Conservation (phyloP, 2,888 invertebrate genomes). For the Busseola fusca region DNA sequence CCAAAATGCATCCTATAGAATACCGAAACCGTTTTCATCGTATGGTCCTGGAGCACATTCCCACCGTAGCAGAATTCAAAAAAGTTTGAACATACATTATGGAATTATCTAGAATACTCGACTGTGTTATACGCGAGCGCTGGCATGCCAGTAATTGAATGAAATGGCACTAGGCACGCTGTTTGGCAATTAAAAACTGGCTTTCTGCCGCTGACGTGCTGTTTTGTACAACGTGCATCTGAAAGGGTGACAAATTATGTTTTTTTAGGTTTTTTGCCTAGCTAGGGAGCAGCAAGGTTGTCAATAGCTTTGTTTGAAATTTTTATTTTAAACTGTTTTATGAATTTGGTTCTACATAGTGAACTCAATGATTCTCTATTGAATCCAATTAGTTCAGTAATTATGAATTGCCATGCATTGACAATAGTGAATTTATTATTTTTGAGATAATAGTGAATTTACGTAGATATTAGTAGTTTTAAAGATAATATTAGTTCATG, state of each 20-base stretch:
- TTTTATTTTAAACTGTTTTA: background rate
- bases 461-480: background rate
- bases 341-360: background rate
- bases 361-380: background rate
- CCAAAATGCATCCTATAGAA: too few relatives aligned
- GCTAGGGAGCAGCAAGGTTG: conserved; percentile 8
- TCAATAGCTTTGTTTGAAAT: conserved; percentile 20
- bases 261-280: conserved; percentile 39
- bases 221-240: conserved; percentile 44
- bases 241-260: conserved; percentile 49
- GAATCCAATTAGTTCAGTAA: background rate
- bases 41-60: conserved; percentile 4
- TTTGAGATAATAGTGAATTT: background rate
- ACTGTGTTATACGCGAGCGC: conserved; percentile 43
- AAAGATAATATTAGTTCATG: background rate
- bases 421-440: background rate
- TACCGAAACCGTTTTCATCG: too few relatives aligned
- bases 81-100: conserved; percentile 47
- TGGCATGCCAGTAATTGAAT: conserved; percentile 68
- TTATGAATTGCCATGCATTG: background rate
- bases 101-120: conserved; percentile 43
- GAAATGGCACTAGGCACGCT: conserved; percentile 66
- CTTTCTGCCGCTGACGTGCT: conserved; percentile 53
- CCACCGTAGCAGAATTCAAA: conserved; percentile 22
- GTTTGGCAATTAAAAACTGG: conserved; percentile 72